Evolutionary conservation across 2,113 vertebrate species (phyloP).

Genomic region (Nothobranchius kuhntae): DNA sequence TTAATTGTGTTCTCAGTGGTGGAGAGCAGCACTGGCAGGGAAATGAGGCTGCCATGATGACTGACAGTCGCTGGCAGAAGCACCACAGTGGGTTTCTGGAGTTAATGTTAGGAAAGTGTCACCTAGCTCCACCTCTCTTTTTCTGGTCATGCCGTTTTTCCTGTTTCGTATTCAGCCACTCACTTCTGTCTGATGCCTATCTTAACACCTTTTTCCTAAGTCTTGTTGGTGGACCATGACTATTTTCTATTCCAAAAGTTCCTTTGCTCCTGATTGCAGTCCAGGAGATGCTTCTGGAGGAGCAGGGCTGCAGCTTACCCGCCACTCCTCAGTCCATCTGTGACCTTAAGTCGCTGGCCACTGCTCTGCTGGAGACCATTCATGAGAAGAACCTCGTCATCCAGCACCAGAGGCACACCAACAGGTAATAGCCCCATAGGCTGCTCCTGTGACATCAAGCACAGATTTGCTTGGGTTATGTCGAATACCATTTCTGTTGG

Average conservation of each 20-base stretch:
- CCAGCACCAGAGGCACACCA: constrained; percentile 75
- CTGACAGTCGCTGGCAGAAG: constrained; percentile 68
- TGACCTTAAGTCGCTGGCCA: constrained; percentile 73
- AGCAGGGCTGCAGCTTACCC: constrained; percentile 71
- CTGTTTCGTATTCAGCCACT: constrained; percentile 19
- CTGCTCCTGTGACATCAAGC: fast-evolving
- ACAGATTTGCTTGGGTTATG: neutral
- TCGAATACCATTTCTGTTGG: too few species aligned
- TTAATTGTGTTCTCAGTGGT: constrained; percentile 69
- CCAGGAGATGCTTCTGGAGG: constrained; percentile 72
- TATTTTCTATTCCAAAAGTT: neutral
- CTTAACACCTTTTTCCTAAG: constrained; percentile 10
- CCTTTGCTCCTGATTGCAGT: constrained; percentile 33
- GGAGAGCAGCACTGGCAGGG: constrained; percentile 64
- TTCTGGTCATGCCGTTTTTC: constrained; percentile 54
- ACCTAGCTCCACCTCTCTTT: constrained; percentile 53
- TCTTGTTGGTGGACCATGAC: constrained; percentile 1
- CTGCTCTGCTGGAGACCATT: constrained; percentile 71
- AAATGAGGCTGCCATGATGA: constrained; percentile 69
- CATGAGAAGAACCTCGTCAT: constrained; percentile 77
- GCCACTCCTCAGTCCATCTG: constrained; percentile 71
- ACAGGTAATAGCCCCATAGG: constrained; percentile 47
- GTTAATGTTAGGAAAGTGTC: constrained; percentile 67
- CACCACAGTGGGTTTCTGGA: constrained; percentile 63
- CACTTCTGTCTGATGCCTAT: constrained; percentile 16